These are phyloP conservation scores for Heliconius aoede DNA, from an alignment of 2,888 invertebrate genomes.

Conservation along the genomic window DNA sequence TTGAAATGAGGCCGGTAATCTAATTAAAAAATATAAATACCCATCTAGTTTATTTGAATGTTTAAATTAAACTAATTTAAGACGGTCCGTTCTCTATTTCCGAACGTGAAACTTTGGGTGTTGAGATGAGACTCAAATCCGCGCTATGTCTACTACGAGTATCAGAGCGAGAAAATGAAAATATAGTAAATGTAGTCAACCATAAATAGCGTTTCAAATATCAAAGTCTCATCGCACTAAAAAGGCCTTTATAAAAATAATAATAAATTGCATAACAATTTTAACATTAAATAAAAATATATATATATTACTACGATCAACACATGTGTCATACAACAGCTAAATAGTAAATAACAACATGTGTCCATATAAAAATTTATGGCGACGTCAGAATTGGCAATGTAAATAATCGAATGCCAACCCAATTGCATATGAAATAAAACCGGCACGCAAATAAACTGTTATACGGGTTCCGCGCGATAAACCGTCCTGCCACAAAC, in stretches of 20 bases:
- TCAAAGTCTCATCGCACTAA: too few species aligned
- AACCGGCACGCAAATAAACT: conserved; percentile 49
- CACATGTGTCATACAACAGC: neutral
- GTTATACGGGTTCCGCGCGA: conserved; percentile 46
- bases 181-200: too few species aligned
- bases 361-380: conserved; percentile 2
- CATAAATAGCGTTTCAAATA: too few species aligned
- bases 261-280: neutral
- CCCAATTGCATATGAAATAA: conserved; percentile 42
- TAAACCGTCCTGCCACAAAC: conserved; percentile 50
- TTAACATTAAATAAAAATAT: neutral
- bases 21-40: neutral
- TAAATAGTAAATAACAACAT: conserved; percentile 3
- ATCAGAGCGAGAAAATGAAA: too few species aligned
- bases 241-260: neutral
- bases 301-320: neutral
- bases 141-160: neutral
- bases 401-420: conserved; percentile 32
- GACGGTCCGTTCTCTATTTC: too few species aligned
- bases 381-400: neutral
- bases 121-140: neutral
- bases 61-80: too few species aligned
- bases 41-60: neutral
- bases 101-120: too few species aligned
- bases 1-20: neutral